phyloP scores from a whole-genome alignment of 2,113 vertebrate genomes.

The Chunga burmeisteri region DNA sequence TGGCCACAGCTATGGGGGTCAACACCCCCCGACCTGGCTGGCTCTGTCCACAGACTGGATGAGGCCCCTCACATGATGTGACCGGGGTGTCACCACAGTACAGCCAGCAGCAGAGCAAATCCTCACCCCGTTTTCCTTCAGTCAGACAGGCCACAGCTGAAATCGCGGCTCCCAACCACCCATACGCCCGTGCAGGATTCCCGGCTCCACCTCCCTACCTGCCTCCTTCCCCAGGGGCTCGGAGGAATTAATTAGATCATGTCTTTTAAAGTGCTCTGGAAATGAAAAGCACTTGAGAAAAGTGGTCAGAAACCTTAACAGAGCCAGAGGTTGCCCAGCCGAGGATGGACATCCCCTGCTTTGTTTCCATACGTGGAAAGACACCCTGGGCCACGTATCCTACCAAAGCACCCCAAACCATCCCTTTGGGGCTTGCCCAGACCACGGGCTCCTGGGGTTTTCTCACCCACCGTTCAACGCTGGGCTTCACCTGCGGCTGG shows the following conservation, averaged over 20 bases:
- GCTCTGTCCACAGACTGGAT: neutral
- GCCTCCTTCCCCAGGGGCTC: neutral
- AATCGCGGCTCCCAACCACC: accelerated
- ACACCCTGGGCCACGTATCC: neutral
- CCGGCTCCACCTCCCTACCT: neutral
- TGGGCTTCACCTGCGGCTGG: neutral
- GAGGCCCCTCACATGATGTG: neutral
- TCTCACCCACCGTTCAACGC: accelerated
- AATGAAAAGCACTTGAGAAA: neutral
- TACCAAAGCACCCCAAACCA: neutral
- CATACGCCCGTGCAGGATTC: accelerated
- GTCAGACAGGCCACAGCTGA: neutral
- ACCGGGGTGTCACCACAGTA: accelerated
- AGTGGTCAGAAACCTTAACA: neutral
- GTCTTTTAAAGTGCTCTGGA: neutral
- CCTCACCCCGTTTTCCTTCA: neutral
- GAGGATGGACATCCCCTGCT: neutral
- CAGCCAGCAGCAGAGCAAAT: accelerated
- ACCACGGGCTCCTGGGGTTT: accelerated
- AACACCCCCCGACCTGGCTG: accelerated
- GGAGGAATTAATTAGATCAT: neutral
- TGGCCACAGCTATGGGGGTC: accelerated
- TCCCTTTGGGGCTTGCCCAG: neutral
- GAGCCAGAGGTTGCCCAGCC: neutral
- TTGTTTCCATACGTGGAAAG: neutral